Percentiles rank a stretch among this genome's conserved stretches.
Conservation (phyloP, 2,888 invertebrate genomes). For the Drosophila mettleri region DNA sequence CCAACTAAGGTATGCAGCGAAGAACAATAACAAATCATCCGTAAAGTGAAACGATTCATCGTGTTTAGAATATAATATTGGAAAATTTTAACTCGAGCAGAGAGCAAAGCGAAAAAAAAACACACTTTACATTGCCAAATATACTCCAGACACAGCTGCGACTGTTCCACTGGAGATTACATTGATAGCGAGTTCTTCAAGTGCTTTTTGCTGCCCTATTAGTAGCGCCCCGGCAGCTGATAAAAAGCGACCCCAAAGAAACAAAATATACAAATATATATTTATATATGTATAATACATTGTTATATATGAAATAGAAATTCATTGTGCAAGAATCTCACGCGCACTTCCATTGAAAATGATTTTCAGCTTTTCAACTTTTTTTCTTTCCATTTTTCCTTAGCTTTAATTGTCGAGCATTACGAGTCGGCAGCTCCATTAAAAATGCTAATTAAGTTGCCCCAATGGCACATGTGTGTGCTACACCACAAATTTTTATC, state of each 20-base stretch:
- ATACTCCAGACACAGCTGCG: slow-evolving; percentile 6
- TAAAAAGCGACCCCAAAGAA: slow-evolving; percentile 31
- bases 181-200: slow-evolving; percentile 48
- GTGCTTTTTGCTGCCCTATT: slow-evolving; percentile 58
- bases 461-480: slow-evolving; percentile 71
- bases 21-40: slow-evolving; percentile 9
- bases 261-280: not conserved
- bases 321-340: slow-evolving; percentile 51
- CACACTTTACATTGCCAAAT: slow-evolving; percentile 57
- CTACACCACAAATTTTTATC: slow-evolving; percentile 75
- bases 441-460: slow-evolving; percentile 81
- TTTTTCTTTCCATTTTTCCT: slow-evolving; percentile 7
- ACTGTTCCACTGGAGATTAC: slow-evolving; percentile 34
- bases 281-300: not conserved
- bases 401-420: slow-evolving; percentile 72
- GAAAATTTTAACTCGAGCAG: slow-evolving; percentile 17
- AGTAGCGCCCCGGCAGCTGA: slow-evolving; percentile 75
- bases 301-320: slow-evolving; percentile 5
- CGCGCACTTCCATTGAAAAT: slow-evolving; percentile 58
- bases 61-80: slow-evolving; percentile 43
- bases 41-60: slow-evolving; percentile 47
- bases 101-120: not conserved
- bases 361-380: slow-evolving; percentile 7
- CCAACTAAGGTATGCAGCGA: slow-evolving; percentile 37
- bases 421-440: slow-evolving; percentile 80